Conservation (phyloP, 30 jellyfish, hydroid and myxozoan genomes). For the Turritopsis rubra region DNA sequence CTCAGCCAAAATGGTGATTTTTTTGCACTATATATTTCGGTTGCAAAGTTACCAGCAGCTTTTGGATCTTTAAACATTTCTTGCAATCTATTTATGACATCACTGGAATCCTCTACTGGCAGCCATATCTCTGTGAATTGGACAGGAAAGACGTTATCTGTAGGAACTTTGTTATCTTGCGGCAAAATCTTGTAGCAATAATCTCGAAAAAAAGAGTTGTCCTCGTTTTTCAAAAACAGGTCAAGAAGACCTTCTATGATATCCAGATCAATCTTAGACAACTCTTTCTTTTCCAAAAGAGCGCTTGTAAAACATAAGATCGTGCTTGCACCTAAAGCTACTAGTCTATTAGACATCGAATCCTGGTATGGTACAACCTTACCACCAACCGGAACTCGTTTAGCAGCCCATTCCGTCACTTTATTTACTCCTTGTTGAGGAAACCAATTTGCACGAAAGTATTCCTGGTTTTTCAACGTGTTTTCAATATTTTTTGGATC, state of each 20-base stretch:
- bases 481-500: neutral
- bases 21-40: conserved; percentile 14
- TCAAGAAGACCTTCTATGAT: neutral
- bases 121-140: conserved; percentile 12
- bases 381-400: neutral
- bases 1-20: conserved; percentile 13
- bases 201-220: neutral
- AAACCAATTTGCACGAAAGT: conserved; percentile 18
- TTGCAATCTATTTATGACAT: neutral
- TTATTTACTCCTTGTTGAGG: conserved; percentile 10
- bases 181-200: conserved; percentile 8
- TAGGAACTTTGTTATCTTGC: conserved; percentile 7
- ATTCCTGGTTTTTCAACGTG: neutral
- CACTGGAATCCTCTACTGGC: conserved; percentile 8
- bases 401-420: neutral
- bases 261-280: neutral
- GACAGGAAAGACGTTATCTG: neutral
- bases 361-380: neutral
- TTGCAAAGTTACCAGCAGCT: conserved; percentile 1
- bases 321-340: neutral
- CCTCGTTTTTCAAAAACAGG: neutral
- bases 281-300: neutral
- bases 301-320: neutral
- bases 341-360: neutral
- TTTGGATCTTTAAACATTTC: conserved; percentile 15